Evolutionary conservation across 2,113 vertebrate genomes (phyloP).

Genomic region (Hippocampus guttulatus): DNA sequence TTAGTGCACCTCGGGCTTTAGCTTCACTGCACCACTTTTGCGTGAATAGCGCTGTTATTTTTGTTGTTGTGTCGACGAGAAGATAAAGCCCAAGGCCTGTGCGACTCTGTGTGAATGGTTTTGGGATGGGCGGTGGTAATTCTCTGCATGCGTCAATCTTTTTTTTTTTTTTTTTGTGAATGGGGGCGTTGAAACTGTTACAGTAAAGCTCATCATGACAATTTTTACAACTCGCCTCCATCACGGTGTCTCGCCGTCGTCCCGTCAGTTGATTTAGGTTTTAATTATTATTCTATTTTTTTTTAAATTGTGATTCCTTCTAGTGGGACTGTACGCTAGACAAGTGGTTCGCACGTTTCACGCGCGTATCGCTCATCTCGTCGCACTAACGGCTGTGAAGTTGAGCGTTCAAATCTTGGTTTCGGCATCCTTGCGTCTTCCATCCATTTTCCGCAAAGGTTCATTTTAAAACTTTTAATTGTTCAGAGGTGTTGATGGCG

Average conservation of each 20-base stretch:
- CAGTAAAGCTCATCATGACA: conserved; percentile 4
- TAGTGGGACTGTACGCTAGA: neutral
- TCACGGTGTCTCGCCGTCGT: neutral
- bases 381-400: neutral
- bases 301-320: too few species aligned
- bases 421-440: neutral
- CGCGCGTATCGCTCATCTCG: too few species aligned
- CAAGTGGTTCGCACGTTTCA: neutral
- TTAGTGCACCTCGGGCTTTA: conserved; percentile 45
- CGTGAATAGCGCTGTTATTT: neutral
- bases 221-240: conserved; percentile 6
- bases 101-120: conserved; percentile 52
- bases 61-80: conserved; percentile 10
- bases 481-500: neutral
- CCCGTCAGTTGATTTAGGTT: too few species aligned
- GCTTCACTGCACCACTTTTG: conserved; percentile 15
- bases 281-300: too few species aligned
- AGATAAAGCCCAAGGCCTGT: conserved; percentile 37
- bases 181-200: conserved; percentile 55
- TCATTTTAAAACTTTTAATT: neutral
- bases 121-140: conserved; percentile 69
- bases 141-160: conserved; percentile 70
- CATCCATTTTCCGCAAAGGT: neutral
- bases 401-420: neutral
- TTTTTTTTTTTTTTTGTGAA: conserved; percentile 65